These are phyloP conservation scores for Diphyllodes magnificus DNA, from an alignment of 2,113 vertebrate genomes.

Conservation along the genomic window DNA sequence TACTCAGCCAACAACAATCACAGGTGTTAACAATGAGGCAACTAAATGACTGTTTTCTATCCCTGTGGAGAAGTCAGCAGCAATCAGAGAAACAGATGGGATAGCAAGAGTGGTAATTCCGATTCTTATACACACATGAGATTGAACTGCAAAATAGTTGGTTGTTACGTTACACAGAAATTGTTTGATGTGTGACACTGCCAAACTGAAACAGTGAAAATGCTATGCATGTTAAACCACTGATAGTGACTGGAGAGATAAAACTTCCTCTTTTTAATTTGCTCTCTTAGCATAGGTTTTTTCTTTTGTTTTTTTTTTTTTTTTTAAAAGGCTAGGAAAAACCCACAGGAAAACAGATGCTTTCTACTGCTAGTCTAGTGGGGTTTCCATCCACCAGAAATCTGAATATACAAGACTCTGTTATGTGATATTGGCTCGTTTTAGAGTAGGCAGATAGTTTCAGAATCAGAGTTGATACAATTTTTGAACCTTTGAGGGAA, in stretches of 20 bases:
- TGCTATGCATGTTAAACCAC: neutral
- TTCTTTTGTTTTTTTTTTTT: neutral
- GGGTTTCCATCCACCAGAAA: neutral
- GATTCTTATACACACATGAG: neutral
- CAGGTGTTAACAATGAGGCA: neutral
- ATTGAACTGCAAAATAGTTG: neutral
- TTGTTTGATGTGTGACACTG: neutral
- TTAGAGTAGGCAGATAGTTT: neutral
- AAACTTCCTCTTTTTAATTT: neutral
- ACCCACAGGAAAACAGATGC: rapidly evolving
- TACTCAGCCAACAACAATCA: neutral
- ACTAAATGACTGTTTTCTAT: neutral
- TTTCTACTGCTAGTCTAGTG: neutral
- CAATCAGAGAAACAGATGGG: constrained; percentile 6
- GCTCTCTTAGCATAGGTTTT: neutral
- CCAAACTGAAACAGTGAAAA: neutral
- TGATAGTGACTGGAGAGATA: neutral
- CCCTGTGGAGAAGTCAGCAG: neutral
- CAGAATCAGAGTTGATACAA: neutral
- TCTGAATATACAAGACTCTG: neutral
- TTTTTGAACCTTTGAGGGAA: neutral
- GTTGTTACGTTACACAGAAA: neutral
- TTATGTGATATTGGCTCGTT: neutral
- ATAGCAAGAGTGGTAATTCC: neutral
- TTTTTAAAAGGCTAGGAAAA: neutral